phyloP scores from a whole-genome alignment of 2,888 invertebrate genomes.

The Tenthredo notha region DNA sequence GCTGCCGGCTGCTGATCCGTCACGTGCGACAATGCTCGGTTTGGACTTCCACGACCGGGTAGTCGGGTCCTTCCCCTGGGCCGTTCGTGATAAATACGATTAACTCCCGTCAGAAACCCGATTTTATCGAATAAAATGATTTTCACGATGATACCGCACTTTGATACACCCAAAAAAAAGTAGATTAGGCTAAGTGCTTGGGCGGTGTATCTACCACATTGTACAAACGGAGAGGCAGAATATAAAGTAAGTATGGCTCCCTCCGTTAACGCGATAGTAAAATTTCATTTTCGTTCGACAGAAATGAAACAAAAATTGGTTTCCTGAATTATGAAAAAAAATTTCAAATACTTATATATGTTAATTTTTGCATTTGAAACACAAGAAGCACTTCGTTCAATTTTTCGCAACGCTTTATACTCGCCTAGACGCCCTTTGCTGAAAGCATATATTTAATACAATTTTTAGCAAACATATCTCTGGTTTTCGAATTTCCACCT shows the following conservation, averaged over 20 bases:
- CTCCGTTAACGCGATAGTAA: neutral
- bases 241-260: neutral
- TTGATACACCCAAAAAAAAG: neutral
- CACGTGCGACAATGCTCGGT: conserved; percentile 34
- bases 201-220: neutral
- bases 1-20: conserved; percentile 17
- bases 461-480: neutral
- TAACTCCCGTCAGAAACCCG: neutral
- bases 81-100: conserved; percentile 30
- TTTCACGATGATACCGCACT: conserved; percentile 20
- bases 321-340: neutral
- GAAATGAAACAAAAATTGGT: neutral
- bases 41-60: neutral
- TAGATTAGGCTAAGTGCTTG: neutral
- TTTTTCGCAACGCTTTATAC: neutral
- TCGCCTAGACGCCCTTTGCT: neutral
- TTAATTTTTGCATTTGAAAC: neutral
- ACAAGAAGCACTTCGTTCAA: neutral
- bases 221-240: neutral
- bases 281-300: neutral
- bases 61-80: neutral
- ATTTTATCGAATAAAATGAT: conserved; percentile 3
- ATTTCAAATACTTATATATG: neutral
- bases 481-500: neutral
- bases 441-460: neutral